phyloP scores from a whole-genome alignment of 2,797 vertebrate genomes.

The Chanos chanos region DNA sequence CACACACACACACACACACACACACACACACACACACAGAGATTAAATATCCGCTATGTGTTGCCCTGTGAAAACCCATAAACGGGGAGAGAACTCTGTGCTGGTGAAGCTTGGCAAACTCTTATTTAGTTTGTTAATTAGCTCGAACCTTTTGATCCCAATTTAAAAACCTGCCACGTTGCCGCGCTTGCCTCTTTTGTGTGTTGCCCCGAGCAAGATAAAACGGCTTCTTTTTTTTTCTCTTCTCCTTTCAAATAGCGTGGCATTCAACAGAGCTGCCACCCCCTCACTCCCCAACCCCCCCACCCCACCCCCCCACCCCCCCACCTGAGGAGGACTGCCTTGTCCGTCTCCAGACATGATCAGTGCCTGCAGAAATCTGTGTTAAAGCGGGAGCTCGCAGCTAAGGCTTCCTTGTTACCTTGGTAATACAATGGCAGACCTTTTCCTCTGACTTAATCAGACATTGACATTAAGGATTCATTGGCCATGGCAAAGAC shows the following conservation, averaged over 20 bases:
- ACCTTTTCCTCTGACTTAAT: slow-evolving; percentile 55
- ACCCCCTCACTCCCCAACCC: slow-evolving; percentile 16
- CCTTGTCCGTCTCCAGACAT: slow-evolving; percentile 57
- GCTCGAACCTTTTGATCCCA: slow-evolving; percentile 78
- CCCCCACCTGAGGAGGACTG: slow-evolving; percentile 24
- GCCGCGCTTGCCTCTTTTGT: slow-evolving; percentile 62
- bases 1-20: slow-evolving; percentile 4
- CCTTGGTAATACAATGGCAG: slow-evolving; percentile 49
- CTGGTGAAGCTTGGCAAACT: slow-evolving; percentile 58
- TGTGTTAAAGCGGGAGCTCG: slow-evolving; percentile 42
- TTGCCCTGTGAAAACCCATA: slow-evolving; percentile 28
- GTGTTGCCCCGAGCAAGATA: slow-evolving; percentile 65
- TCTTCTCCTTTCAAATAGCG: slow-evolving; percentile 59
- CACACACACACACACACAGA: slow-evolving; percentile 1
- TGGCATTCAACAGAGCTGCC: slow-evolving; percentile 49
- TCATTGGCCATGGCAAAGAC: slow-evolving; percentile 59
- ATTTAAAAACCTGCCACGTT: slow-evolving; percentile 71
- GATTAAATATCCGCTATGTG: slow-evolving; percentile 26
- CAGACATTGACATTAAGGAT: slow-evolving; percentile 58
- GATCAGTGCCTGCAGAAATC: slow-evolving; percentile 51
- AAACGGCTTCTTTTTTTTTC: slow-evolving; percentile 55
- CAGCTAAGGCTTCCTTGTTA: slow-evolving; percentile 41
- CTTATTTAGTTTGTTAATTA: slow-evolving; percentile 80
- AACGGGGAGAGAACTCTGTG: slow-evolving; percentile 21
- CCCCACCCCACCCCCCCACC: slow-evolving; percentile 8